phyloP scores from a whole-genome alignment of 2,797 vertebrate species.

The Chaenodraco wilsoni region DNA sequence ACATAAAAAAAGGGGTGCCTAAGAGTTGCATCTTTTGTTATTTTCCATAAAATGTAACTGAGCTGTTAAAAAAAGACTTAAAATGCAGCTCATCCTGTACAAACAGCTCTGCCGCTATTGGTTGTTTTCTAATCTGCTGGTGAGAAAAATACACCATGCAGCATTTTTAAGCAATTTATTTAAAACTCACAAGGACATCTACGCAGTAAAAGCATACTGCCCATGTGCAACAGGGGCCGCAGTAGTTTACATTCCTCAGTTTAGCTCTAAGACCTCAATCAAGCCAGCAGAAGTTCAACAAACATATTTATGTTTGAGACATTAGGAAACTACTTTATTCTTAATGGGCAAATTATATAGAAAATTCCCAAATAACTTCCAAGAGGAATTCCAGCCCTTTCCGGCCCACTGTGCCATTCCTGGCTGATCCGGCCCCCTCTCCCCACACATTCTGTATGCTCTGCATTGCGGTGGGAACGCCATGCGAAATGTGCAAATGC shows the following conservation, averaged over 20 bases:
- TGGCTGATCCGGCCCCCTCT: constrained; percentile 60
- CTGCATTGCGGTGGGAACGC: constrained; percentile 80
- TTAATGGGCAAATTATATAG: constrained; percentile 59
- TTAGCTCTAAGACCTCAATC: constrained; percentile 9
- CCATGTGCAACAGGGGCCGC: constrained; percentile 42
- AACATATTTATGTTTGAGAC: constrained; percentile 30
- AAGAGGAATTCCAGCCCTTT: constrained; percentile 76
- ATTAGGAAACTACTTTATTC: constrained; percentile 44
- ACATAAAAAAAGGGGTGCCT: not conserved
- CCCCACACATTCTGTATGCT: constrained; percentile 57
- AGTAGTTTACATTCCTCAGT: constrained; percentile 37
- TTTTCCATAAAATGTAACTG: constrained; percentile 29
- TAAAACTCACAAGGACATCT: constrained; percentile 4
- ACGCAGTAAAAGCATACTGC: not conserved
- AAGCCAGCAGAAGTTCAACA: constrained; percentile 20
- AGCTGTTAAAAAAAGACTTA: constrained; percentile 33
- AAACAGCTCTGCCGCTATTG: constrained; percentile 26
- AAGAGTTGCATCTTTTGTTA: not conserved
- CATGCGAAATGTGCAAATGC: constrained; percentile 78
- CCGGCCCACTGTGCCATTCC: constrained; percentile 70
- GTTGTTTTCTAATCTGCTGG: constrained; percentile 33
- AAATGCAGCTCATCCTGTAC: constrained; percentile 41
- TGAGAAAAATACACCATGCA: constrained; percentile 16
- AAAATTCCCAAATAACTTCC: constrained; percentile 73
- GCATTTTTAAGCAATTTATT: not conserved